Conservation (phyloP, 2,797 vertebrate species). For the Onychomys torridus region DNA sequence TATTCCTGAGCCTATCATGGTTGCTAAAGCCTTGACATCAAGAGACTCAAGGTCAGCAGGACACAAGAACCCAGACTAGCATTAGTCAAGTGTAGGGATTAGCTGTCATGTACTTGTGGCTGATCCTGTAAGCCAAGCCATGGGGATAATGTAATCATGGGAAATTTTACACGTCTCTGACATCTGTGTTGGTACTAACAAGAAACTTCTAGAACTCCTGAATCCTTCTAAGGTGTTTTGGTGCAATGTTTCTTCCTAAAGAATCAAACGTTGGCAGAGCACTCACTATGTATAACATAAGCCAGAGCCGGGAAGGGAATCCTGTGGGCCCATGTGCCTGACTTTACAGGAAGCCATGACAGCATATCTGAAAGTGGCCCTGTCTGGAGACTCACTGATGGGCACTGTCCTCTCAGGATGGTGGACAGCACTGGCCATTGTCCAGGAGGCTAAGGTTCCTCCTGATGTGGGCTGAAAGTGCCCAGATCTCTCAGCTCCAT, state of each 20-base stretch:
- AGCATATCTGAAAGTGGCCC: background rate
- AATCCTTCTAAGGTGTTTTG: background rate
- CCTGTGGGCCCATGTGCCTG: too few relatives aligned
- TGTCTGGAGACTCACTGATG: background rate
- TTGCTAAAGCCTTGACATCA: background rate
- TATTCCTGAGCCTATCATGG: background rate
- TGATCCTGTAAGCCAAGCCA: background rate
- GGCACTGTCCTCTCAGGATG: background rate
- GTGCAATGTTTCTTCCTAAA: background rate
- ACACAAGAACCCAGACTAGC: background rate
- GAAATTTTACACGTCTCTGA: background rate
- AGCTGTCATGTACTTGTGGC: background rate
- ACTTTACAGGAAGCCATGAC: background rate
- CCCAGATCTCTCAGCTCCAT: background rate
- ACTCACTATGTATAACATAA: background rate
- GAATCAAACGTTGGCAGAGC: background rate
- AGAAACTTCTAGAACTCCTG: background rate
- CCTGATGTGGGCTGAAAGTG: background rate
- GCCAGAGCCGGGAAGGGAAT: background rate
- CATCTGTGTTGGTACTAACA: background rate
- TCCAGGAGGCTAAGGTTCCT: background rate
- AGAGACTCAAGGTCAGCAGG: background rate
- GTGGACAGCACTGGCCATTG: too few relatives aligned
- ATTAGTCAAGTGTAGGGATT: background rate
- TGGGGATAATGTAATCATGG: background rate